phyloP scores from a whole-genome alignment of 2,113 vertebrate species.

The Onychostoma macrolepis region DNA sequence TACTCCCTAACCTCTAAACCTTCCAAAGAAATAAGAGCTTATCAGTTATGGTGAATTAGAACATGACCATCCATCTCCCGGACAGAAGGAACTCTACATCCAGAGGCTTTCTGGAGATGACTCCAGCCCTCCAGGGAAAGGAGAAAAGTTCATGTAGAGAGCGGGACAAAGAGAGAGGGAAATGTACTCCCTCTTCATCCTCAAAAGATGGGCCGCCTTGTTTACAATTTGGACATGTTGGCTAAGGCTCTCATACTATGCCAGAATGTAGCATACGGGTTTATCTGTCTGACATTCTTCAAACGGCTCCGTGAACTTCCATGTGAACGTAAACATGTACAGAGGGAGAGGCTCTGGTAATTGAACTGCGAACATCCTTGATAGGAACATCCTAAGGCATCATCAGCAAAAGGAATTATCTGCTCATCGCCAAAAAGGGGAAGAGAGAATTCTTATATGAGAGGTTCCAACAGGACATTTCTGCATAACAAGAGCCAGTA shows the following conservation, averaged over 20 bases:
- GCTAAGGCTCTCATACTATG: slow-evolving; percentile 47
- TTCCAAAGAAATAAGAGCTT: slow-evolving; percentile 46
- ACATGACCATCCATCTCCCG: slow-evolving; percentile 50
- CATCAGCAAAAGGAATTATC: slow-evolving; percentile 48
- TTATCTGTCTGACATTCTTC: slow-evolving; percentile 68
- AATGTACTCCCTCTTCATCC: slow-evolving; percentile 42
- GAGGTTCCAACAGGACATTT: slow-evolving; percentile 24
- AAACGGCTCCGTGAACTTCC: slow-evolving; percentile 70
- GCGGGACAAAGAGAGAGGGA: slow-evolving; percentile 13
- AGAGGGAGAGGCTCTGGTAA: slow-evolving; percentile 55
- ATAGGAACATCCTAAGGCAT: slow-evolving; percentile 42
- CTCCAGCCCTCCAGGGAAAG: slow-evolving; percentile 50
- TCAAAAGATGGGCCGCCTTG: slow-evolving; percentile 51
- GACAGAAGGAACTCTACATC: slow-evolving; percentile 47
- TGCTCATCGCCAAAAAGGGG: slow-evolving; percentile 24
- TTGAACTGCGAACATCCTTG: slow-evolving; percentile 46
- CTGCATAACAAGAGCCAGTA: not conserved
- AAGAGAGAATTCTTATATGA: slow-evolving; percentile 17
- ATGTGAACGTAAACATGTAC: slow-evolving; percentile 72
- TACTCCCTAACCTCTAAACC: slow-evolving; percentile 32
- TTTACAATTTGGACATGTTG: slow-evolving; percentile 57
- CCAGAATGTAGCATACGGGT: slow-evolving; percentile 57
- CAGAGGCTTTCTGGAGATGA: slow-evolving; percentile 46
- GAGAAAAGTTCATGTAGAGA: slow-evolving; percentile 55
- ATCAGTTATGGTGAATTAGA: slow-evolving; percentile 51